phyloP scores from a whole-genome alignment of 2,888 invertebrate species.

The Argyra leucocephala region DNA sequence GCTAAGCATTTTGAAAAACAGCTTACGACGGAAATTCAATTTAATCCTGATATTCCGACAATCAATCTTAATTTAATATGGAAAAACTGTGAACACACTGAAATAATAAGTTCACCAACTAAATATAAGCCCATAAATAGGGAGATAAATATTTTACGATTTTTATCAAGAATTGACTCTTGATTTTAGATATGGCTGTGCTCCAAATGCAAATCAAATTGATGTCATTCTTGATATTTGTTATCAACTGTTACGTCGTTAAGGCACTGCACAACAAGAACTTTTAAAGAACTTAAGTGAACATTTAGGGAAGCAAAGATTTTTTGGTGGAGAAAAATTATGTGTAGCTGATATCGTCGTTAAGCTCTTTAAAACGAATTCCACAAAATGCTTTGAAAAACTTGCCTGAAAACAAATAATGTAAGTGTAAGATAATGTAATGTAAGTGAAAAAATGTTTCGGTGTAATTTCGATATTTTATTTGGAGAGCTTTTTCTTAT shows the following conservation, averaged over 20 bases:
- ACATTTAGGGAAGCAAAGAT: slow-evolving; percentile 47
- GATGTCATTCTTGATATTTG: slow-evolving; percentile 54
- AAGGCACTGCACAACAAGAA: slow-evolving; percentile 44
- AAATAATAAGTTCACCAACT: slow-evolving; percentile 50
- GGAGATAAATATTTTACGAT: slow-evolving; percentile 61
- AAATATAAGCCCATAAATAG: slow-evolving; percentile 53
- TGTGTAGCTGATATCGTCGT: slow-evolving; percentile 58
- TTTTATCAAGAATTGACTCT: slow-evolving; percentile 50
- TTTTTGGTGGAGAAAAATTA: slow-evolving; percentile 44
- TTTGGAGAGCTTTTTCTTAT: too few species aligned
- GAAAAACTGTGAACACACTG: slow-evolving; percentile 55
- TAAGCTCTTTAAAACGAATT: slow-evolving; percentile 46
- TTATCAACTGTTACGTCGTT: slow-evolving; percentile 47
- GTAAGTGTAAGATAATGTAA: too few species aligned
- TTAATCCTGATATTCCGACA: slow-evolving; percentile 34
- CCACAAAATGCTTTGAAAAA: slow-evolving; percentile 32
- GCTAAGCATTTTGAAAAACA: slow-evolving; percentile 40
- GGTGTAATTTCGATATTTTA: too few species aligned
- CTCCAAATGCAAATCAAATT: slow-evolving; percentile 40
- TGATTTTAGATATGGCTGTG: slow-evolving; percentile 46
- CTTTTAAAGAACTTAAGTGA: slow-evolving; percentile 47
- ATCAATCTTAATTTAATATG: slow-evolving; percentile 57
- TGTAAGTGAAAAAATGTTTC: too few species aligned
- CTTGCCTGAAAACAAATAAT: slow-evolving; percentile 34
- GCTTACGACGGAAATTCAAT: slow-evolving; percentile 31